Percentiles rank a stretch among this genome's conserved stretches.
These are phyloP conservation scores for Characodon lateralis DNA, from an alignment of 2,797 vertebrate genomes.

Conservation along the genomic window DNA sequence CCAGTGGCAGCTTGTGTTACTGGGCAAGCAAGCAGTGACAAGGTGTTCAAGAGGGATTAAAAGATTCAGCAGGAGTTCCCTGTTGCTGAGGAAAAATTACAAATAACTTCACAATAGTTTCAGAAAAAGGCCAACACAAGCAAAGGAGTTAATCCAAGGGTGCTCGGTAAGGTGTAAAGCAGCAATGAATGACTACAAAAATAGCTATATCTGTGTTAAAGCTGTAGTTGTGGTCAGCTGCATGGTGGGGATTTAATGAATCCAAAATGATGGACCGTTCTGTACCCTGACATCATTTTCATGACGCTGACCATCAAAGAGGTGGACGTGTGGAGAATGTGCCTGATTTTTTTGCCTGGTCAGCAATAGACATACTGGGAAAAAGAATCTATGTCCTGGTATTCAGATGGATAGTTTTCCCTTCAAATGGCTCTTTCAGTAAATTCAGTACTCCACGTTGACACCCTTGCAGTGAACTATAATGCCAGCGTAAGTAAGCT, in stretches of 20 bases:
- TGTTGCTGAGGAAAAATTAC: not conserved
- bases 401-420: not conserved
- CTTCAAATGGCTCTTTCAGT: not conserved
- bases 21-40: not conserved
- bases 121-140: not conserved
- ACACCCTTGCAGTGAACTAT: not conserved
- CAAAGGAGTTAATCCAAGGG: not conserved
- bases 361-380: not conserved
- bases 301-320: no score
- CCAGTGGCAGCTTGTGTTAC: not conserved
- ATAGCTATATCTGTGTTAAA: no score
- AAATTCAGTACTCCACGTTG: not conserved
- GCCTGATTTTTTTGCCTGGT: not conserved
- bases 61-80: not conserved
- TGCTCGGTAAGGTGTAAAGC: not conserved
- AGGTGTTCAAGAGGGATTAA: not conserved
- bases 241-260: not conserved
- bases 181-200: not conserved
- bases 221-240: not conserved
- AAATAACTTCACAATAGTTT: not conserved
- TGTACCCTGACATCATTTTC: not conserved
- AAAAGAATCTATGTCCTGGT: not conserved
- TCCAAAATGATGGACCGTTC: not conserved
- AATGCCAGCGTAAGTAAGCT: conserved; percentile 17
- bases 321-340: not conserved